Base-by-base conservation (phyloP, 1,140 invertebrate genomes). In the Homarus americanus region DNA sequence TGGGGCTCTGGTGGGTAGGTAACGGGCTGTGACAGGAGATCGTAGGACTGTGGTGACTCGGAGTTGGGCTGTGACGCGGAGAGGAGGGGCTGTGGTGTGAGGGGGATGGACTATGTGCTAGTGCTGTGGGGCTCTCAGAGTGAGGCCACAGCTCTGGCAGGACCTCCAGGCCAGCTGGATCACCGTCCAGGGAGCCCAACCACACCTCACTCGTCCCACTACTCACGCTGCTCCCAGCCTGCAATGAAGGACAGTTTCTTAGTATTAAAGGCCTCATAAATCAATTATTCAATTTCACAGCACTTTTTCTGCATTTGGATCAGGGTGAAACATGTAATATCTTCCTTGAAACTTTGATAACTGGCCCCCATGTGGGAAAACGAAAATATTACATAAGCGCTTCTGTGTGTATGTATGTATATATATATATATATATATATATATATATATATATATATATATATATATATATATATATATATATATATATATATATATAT, bases 121-220 rank as follows among this genome's bases (percentile, higher is more conserved):
- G 69, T 20, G 82, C 28, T 72, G 88, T 75, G 82, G 88, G 88
- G 40, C 79, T 83, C 80, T 90, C 88, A 76, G 80, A 76, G 53
- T 83, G 88, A 73, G 87, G 87, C 88, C 88, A 90, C 49, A 90
- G 88, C 82, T 90, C 88, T 75, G 88, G 88, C 28, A 90, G 73
- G 36, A 90, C 88, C 41, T 90, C 88, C 88, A 90, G 88, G 66
- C 88, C 80, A 76, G 88, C 80, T 83, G 88, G 87, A 89, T 89
- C 87, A 89, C 87, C 87, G 82, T 89, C 87, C 41, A 89, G 79
- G 66, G 87, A 89, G 36, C 87, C 87, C 15, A 89, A 44, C 87
- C 87, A 89, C 41, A 80, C 87, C 69, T 89, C 87, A 89, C 87
- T 89, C 49, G 87, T 89, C 41, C 87, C 87, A 82, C 87, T 89